Conservation (phyloP, 2,888 invertebrate species). For the Fragum sueziense region DNA sequence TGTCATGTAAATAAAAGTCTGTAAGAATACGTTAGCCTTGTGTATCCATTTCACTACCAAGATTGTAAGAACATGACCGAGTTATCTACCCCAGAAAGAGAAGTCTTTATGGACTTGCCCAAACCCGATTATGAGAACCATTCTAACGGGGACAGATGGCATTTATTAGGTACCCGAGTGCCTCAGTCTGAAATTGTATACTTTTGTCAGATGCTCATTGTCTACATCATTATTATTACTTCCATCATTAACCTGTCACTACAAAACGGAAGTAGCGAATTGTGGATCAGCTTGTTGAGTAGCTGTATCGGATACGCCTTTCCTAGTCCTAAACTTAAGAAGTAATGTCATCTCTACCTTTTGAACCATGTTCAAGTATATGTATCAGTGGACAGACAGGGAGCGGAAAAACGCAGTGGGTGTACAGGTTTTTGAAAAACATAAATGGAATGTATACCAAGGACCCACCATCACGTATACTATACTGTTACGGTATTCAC, state of each 20-base stretch:
- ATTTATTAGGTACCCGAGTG: slow-evolving; percentile 37
- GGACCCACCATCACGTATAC: slow-evolving; percentile 35
- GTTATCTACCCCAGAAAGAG: slow-evolving; percentile 20
- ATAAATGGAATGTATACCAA: slow-evolving; percentile 31
- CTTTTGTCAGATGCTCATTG: slow-evolving; percentile 55
- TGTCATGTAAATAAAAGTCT: too few species aligned
- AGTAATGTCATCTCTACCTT: slow-evolving; percentile 35
- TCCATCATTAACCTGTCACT: slow-evolving; percentile 46
- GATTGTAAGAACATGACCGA: slow-evolving; percentile 29
- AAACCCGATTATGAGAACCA: slow-evolving; percentile 12
- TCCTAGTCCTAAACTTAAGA: slow-evolving; percentile 42
- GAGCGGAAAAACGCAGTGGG: slow-evolving; percentile 51
- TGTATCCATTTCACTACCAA: too few species aligned
- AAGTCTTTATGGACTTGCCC: slow-evolving; percentile 21
- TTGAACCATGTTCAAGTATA: slow-evolving; percentile 53
- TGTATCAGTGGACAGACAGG: slow-evolving; percentile 49
- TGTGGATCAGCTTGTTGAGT: slow-evolving; percentile 43
- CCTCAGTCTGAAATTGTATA: slow-evolving; percentile 56
- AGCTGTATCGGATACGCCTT: slow-evolving; percentile 40
- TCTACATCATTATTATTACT: slow-evolving; percentile 47
- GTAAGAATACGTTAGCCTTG: too few species aligned
- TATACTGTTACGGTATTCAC: slow-evolving; percentile 46
- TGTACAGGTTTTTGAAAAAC: slow-evolving; percentile 38
- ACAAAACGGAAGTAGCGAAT: slow-evolving; percentile 32
- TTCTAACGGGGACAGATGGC: slow-evolving; percentile 44